Evolutionary conservation across 2,797 vertebrate species (phyloP), one percentile per base, ranked within the genome.

Genomic region (Lacerta bilineata): DNA sequence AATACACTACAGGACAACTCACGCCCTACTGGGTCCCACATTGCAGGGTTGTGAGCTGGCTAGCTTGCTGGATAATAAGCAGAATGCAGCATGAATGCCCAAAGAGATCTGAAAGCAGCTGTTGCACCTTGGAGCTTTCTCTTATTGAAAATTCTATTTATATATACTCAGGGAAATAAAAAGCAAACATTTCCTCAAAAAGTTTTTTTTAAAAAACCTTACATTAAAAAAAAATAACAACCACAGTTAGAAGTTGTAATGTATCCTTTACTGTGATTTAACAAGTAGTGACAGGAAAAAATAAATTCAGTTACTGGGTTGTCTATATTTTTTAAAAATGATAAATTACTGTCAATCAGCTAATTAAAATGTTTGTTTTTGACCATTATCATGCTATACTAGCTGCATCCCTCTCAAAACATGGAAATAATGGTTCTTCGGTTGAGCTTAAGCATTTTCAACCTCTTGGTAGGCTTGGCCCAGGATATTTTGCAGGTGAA

Each of bases 51-150:
- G 33, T 72, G 33, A 80, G 77, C 68, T 80, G 27, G 23, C 68
- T 74, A 74, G 75, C 39, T 66, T 66, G 46, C 36, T 75, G 5
- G 29, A 71, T 39, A 81, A 81, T 33, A 74, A 72, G 74, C 25
- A 87, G 55, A 81, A 50, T 50, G 50, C 50, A 3, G 11, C 50
- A 13, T 50, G 50, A 50, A 81, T 81, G 39, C n/a, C 50, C 39
- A 23, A 46, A 74, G 55, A 15, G 55, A 33, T 80, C 36, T 74
- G 86, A 81, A 87, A 72, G 36, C 86, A 87, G 79, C 81, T 81
- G 69, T 81, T 75, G 55, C 5, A 64, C 13, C 61, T 8, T 41
- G 25, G 6, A 5, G 6, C 43, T 64, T 75, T 87, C 7, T 29
- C n/a, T 2, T 33, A 43, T 74, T 74, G 74, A 33, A 20, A 13